Base-by-base conservation (phyloP, 2,113 vertebrate species). In the Smithornis capensis region DNA sequence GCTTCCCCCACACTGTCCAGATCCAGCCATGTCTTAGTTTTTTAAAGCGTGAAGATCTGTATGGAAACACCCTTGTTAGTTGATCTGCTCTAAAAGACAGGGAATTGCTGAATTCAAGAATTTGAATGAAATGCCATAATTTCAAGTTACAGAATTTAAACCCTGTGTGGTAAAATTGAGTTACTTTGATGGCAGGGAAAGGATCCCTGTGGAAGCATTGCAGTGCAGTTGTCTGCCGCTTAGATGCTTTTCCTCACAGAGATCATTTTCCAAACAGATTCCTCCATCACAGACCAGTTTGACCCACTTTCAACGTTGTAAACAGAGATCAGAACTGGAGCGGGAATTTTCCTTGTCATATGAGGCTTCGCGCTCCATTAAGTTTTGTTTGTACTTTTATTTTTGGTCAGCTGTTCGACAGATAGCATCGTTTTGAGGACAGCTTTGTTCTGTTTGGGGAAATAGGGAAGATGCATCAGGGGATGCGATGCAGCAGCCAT, bases 301-400 rank as follows among this genome's bases (percentile, higher is more conserved):
- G 93, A 95, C 95, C 81, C 91, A 91, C 80, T 96, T 96, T 86
- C 75, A 74, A 62, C 4, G 4, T 9, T 76, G 95, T 87, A 96
- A 94, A 96, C 92, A 95, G 86, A 85, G 88, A 94, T 89, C 63
- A 90, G 92, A 93, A 93, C 37, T 83, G 80, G 89, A 96, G 87
- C 44, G 29, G 86, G 93, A 94, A 94, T 95, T 92, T 95, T 96
- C 84, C 94, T 96, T 94, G 94, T 95, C 96, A 37, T 92, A 42
- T 59, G 89, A 92, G 75, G 84, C 88, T 95, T 95, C 38, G 12
- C 45, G 85, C 93, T 94, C 88, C 83, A 87, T 93, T 96, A 95
- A 97, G 62, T 90, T 93, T 29, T 85, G 82, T 95, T 87, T 87
- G 90, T 87, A 84, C 73, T 92, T 95, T 95, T 83, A 60, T 91